phyloP scores from a whole-genome alignment of 2,113 vertebrate genomes.

The Narcine bancroftii region DNA sequence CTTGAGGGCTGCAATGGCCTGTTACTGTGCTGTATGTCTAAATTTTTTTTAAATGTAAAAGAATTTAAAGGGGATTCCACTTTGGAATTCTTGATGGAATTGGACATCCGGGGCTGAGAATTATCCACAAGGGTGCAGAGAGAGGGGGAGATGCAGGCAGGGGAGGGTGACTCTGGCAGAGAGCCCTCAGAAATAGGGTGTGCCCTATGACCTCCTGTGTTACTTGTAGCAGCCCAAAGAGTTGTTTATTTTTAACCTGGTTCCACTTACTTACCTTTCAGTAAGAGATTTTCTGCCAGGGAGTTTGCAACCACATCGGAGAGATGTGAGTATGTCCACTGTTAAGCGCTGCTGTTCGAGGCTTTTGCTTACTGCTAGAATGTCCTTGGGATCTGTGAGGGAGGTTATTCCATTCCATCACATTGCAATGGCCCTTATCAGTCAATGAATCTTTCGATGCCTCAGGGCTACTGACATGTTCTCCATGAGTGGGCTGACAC shows the following conservation, averaged over 20 bases:
- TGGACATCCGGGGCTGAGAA: too few relatives aligned
- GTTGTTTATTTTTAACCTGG: not conserved
- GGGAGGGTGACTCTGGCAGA: too few relatives aligned
- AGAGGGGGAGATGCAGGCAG: too few relatives aligned
- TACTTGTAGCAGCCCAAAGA: not conserved
- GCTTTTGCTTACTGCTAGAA: not conserved
- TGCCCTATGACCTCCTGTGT: too few relatives aligned
- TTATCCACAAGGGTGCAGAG: too few relatives aligned
- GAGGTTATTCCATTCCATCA: not conserved
- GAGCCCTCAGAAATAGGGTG: too few relatives aligned
- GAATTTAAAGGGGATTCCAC: too few relatives aligned
- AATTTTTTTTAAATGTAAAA: too few relatives aligned
- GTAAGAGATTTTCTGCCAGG: not conserved
- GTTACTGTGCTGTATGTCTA: too few relatives aligned
- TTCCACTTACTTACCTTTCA: not conserved
- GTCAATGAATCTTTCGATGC: not conserved
- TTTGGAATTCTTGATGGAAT: too few relatives aligned
- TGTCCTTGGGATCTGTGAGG: not conserved
- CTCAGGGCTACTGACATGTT: not conserved
- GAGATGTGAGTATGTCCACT: too few relatives aligned
- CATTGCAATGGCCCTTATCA: not conserved
- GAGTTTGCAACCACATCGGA: not conserved
- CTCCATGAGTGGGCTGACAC: not conserved
- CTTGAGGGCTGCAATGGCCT: too few relatives aligned
- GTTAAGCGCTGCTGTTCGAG: not conserved